These are phyloP conservation scores for Palythoa caribaeorum DNA, from an alignment of 92 coral and sea anemone genomes.

Conservation along the genomic window DNA sequence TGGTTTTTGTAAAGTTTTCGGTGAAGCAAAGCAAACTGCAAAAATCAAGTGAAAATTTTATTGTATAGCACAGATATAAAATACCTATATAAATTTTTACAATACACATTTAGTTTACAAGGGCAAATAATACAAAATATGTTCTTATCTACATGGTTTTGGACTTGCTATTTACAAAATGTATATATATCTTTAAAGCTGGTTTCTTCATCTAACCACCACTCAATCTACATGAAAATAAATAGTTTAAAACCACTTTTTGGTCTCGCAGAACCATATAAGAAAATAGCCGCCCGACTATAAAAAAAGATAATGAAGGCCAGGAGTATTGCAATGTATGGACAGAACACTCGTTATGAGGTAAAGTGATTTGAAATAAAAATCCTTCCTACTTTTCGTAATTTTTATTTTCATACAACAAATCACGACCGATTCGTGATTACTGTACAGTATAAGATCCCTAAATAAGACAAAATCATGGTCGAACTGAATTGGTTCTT, in stretches of 20 bases:
- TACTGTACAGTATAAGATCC: too few species aligned
- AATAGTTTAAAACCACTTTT: background rate
- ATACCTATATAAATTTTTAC: background rate
- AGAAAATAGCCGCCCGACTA: background rate
- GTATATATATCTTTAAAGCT: background rate
- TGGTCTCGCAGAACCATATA: background rate
- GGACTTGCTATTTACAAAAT: background rate
- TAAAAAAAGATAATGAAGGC: too few species aligned
- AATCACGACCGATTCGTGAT: too few species aligned
- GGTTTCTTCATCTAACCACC: background rate
- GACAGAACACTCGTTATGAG: too few species aligned
- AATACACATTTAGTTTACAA: conserved; percentile 2
- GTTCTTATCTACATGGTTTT: conserved; percentile 2
- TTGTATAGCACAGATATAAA: background rate
- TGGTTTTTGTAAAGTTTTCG: too few species aligned
- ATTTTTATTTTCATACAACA: too few species aligned
- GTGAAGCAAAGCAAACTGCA: background rate
- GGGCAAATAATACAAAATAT: background rate
- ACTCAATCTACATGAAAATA: conserved; percentile 3
- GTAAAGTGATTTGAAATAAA: too few species aligned
- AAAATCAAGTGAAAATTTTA: conserved; percentile 17
- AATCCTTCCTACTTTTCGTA: too few species aligned
- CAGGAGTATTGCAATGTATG: too few species aligned
- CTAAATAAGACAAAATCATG: too few species aligned
- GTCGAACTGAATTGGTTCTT: too few species aligned